A percentile compares a stretch with the other conserved stretches of the same genome.
These are phyloP conservation scores for Cylindroiulus punctatus DNA, from an alignment of 2,888 invertebrate genomes.

Conservation along the genomic window DNA sequence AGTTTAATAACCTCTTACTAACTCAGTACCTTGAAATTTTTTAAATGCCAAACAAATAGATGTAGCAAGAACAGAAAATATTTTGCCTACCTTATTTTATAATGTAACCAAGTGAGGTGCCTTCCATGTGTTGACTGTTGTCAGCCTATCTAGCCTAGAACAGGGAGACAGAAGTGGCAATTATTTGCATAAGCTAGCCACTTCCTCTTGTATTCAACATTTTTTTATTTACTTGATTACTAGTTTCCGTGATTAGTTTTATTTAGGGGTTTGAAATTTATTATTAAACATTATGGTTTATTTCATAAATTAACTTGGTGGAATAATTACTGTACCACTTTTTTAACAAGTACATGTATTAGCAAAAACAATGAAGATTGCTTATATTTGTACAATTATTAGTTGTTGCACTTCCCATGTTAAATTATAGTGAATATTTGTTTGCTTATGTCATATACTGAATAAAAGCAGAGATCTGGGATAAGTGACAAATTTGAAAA, in stretches of 20 bases:
- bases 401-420: too few relatives aligned
- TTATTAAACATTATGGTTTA: too few relatives aligned
- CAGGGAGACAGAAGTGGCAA: not conserved
- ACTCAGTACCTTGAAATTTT: not conserved
- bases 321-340: not conserved
- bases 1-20: not conserved
- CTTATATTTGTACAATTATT: not conserved
- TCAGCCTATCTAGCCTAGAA: not conserved
- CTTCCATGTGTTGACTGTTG: conserved; percentile 5
- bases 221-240: not conserved
- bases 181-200: not conserved
- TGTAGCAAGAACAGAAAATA: not conserved
- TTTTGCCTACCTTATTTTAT: not conserved
- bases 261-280: too few relatives aligned
- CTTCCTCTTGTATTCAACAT: not conserved
- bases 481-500: not conserved
- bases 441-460: not conserved
- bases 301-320: not conserved
- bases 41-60: not conserved
- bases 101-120: not conserved
- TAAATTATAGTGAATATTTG: not conserved
- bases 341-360: too few relatives aligned
- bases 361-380: not conserved
- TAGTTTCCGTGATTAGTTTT: too few relatives aligned
- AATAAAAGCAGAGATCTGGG: not conserved